Percentiles rank a stretch among this genome's conserved stretches.
Conservation (phyloP, 2,797 vertebrate genomes). For the Ceryle rudis region DNA sequence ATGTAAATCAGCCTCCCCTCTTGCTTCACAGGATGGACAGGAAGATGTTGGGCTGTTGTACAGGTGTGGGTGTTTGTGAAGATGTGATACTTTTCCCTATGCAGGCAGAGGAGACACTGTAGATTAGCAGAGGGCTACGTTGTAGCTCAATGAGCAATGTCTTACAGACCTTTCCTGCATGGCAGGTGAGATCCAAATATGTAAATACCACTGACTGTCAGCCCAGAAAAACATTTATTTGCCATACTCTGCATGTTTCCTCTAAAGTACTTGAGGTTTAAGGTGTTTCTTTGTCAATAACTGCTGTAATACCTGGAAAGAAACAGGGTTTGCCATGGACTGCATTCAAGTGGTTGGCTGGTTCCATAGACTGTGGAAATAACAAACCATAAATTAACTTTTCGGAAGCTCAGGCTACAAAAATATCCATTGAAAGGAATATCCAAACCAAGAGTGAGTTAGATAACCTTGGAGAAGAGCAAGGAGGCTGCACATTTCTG, state of each 20-base stretch:
- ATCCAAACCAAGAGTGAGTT: not conserved
- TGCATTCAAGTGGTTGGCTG: not conserved
- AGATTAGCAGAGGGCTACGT: not conserved
- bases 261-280: not conserved
- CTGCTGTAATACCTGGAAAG: not conserved
- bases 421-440: not conserved
- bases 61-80: not conserved
- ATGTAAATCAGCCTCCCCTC: not conserved
- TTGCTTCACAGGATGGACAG: not conserved
- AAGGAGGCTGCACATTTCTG: not conserved
- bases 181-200: not conserved
- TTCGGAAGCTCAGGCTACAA: not conserved
- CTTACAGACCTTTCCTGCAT: not conserved
- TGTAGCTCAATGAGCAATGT: not conserved
- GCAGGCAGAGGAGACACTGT: slow-evolving; percentile 10
- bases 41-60: not conserved
- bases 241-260: not conserved
- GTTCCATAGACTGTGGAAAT: not conserved
- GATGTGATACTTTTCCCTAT: not conserved
- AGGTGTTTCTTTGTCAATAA: not conserved
- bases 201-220: not conserved
- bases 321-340: not conserved
- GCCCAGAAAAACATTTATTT: not conserved
- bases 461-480: not conserved
- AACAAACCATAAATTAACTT: slow-evolving; percentile 4